A percentile compares a stretch with the other conserved stretches of the same genome.
These are phyloP conservation scores for Microplitis manilae DNA, from an alignment of 2,888 invertebrate genomes.

Conservation along the genomic window DNA sequence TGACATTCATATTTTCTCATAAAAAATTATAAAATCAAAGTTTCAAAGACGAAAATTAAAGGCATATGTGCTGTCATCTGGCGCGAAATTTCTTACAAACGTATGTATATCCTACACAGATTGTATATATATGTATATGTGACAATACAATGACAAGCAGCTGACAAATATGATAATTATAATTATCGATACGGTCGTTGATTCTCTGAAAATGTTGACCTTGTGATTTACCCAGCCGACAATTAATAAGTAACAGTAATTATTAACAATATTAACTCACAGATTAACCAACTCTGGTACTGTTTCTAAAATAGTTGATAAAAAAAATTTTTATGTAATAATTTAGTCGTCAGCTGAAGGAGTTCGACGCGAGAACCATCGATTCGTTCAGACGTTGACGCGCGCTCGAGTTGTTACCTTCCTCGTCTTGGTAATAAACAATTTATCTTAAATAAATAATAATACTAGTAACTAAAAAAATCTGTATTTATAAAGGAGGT, in stretches of 20 bases:
- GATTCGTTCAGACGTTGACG: slow-evolving; percentile 23
- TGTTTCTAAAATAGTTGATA: neutral
- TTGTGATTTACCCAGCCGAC: neutral
- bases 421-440: neutral
- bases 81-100: slow-evolving; percentile 16
- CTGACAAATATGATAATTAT: slow-evolving; percentile 19
- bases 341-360: neutral
- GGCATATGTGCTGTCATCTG: slow-evolving; percentile 22
- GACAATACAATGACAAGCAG: neutral
- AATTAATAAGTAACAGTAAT: slow-evolving; percentile 5
- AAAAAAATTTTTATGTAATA: slow-evolving; percentile 2
- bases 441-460: neutral
- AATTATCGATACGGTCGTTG: slow-evolving; percentile 15
- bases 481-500: neutral
- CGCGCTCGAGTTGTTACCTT: slow-evolving; percentile 2
- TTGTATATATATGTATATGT: neutral
- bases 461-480: neutral
- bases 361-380: slow-evolving; percentile 4
- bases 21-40: neutral
- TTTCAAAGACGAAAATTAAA: neutral
- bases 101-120: neutral
- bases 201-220: slow-evolving; percentile 14
- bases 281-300: neutral
- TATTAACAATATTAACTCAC: neutral
- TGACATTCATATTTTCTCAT: neutral